Percentiles rank a stretch among this genome's conserved stretches.
Evolutionary conservation across 2,113 vertebrate species (phyloP).

Genomic region (Labeo rohita): DNA sequence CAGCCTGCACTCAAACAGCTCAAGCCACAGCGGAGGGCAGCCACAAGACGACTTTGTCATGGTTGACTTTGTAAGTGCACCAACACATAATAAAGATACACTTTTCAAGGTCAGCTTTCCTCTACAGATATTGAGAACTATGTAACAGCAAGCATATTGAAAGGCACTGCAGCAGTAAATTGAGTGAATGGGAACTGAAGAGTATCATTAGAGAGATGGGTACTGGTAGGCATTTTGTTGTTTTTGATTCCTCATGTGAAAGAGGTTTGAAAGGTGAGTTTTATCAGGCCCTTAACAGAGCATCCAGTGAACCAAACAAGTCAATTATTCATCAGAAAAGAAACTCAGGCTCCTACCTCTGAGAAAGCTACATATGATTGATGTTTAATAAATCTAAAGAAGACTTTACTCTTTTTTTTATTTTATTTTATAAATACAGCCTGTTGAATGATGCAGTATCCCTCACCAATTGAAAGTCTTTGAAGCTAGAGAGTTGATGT

Average conservation of each 20-base stretch:
- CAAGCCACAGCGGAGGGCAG: constrained; percentile 84
- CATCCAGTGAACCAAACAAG: background rate
- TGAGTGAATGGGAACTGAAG: background rate
- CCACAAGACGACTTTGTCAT: constrained; percentile 96
- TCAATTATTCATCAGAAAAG: constrained; percentile 13
- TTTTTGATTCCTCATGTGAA: background rate
- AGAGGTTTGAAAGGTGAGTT: background rate
- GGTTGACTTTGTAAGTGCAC: constrained; percentile 91
- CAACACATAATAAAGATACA: background rate
- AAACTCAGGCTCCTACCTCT: background rate
- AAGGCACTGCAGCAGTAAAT: background rate
- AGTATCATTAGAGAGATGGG: background rate
- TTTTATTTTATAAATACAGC: background rate
- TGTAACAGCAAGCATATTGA: background rate
- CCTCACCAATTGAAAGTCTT: background rate
- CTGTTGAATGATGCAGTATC: background rate
- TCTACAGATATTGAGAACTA: background rate
- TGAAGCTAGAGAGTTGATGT: background rate
- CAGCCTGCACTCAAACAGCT: constrained; percentile 91
- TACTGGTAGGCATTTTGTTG: background rate
- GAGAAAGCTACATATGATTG: background rate
- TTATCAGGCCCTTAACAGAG: background rate
- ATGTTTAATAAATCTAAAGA: background rate
- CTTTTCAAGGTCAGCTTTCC: background rate
- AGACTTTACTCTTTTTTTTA: background rate